These are phyloP conservation scores for Herminia tarsipennalis DNA, from an alignment of 2,888 invertebrate genomes.

Conservation along the genomic window DNA sequence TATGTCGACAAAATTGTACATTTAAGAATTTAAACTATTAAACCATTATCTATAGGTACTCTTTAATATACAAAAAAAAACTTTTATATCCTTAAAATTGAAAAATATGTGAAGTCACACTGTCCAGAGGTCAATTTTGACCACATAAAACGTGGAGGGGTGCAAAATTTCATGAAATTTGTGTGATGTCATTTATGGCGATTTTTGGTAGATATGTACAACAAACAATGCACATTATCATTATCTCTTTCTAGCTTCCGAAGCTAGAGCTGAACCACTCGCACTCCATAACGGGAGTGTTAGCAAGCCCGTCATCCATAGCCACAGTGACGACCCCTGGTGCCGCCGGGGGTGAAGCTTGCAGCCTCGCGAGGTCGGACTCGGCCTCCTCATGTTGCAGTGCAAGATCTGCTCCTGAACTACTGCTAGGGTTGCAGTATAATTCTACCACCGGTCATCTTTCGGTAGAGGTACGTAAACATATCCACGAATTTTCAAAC, in stretches of 20 bases:
- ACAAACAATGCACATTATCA: too few species aligned
- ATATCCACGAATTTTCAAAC: background rate
- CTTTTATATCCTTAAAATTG: too few species aligned
- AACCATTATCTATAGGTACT: too few species aligned
- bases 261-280: conserved; percentile 68
- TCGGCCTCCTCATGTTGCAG: conserved; percentile 98
- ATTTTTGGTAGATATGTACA: too few species aligned
- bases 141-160: too few species aligned
- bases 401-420: conserved; percentile 95
- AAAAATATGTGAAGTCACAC: too few species aligned
- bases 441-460: conserved; percentile 97
- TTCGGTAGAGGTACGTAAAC: conserved; percentile 93
- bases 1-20: too few species aligned
- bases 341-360: conserved; percentile 66
- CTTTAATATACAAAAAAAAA: too few species aligned
- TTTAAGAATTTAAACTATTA: too few species aligned
- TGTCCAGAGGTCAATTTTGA: too few species aligned
- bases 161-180: too few species aligned
- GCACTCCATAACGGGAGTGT: conserved; percentile 65
- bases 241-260: conserved; percentile 62
- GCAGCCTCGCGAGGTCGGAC: conserved; percentile 95
- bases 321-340: conserved; percentile 61
- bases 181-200: too few species aligned
- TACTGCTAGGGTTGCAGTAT: conserved; percentile 95
- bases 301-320: conserved; percentile 71